Evolutionary conservation across 2,888 invertebrate genomes (phyloP), one percentile per base, ranked within the genome.

Genomic region (Phymatocera aterrima): DNA sequence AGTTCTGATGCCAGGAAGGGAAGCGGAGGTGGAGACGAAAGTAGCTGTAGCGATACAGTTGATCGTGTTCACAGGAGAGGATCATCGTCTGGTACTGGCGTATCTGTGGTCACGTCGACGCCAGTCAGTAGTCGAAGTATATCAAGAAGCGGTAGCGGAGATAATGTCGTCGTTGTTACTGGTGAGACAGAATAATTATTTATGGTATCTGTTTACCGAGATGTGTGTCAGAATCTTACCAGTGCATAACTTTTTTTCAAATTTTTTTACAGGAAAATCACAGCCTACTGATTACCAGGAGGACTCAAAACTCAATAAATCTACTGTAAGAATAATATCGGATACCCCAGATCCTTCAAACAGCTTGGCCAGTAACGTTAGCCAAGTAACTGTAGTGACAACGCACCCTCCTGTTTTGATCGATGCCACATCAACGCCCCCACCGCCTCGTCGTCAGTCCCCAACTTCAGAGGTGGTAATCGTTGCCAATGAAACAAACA

Each of bases 331-430:
- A 18, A 93, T 92, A 79, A 93, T 91, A 82, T 90, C 92, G 2
- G 92, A 92, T 79, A 88, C 91, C 84, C 92, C 93, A 61, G 93
- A 94, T 87, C 91, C 92, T 80, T 94, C 94, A n/a, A 96, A 96
- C 91, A 95, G 95, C 85, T 91, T 96, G 83, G 94, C 94, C 1
- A 94, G 95, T 48, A 94, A 94, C 82, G 94, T 95, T 72, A 96
- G 95, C 78, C 95, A 95, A 86, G 95, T 96, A 79, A 96, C 96
- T 0, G 96, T 97, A 46, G 96, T 97, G 74, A 96, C 96, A 70
- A 92, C 91, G 10, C 97, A 97, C 90, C 97, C 96, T 78, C 96
- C 96, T 2, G 94, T 95, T 10, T 91, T 96, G 64, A 93, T 94
- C 80, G 95, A 95, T 83, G 94, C 90, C 93, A 94, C 90, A 94